phyloP scores from a whole-genome alignment of 1,140 invertebrate species.

The Aphelenchoides fujianensis region DNA sequence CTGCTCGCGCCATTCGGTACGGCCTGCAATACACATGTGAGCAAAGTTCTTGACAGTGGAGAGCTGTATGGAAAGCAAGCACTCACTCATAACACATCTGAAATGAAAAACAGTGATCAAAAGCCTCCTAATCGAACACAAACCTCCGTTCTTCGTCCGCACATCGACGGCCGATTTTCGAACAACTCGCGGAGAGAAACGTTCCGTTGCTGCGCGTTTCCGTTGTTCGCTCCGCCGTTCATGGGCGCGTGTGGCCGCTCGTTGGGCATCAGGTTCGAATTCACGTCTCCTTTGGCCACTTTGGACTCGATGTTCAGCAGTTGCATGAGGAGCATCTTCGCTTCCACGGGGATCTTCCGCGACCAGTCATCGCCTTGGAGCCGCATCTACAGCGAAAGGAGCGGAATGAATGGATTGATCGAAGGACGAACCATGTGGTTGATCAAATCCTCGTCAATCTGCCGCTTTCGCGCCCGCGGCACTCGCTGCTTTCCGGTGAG shows the following conservation, averaged over 20 bases:
- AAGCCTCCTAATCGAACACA: neutral
- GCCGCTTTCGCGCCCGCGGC: conserved; percentile 50
- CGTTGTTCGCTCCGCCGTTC: neutral
- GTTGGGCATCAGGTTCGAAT: neutral
- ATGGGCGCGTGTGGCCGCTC: neutral
- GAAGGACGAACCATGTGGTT: no score
- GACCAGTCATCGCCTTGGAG: conserved; percentile 61
- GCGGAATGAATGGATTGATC: no score
- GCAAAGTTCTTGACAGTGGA: neutral
- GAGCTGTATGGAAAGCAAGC: neutral
- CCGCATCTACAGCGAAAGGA: no score
- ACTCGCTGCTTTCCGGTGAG: conserved; percentile 60
- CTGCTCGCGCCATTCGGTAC: conserved; percentile 58
- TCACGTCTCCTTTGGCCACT: conserved; percentile 45
- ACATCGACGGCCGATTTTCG: conserved; percentile 55
- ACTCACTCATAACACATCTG: conserved; percentile 59
- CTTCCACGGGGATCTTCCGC: conserved; percentile 58
- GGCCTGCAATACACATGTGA: no score
- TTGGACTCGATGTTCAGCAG: conserved; percentile 61
- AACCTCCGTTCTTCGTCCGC: conserved; percentile 48
- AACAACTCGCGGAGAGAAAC: conserved; percentile 58
- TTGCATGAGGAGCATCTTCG: conserved; percentile 59
- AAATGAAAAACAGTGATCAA: neutral
- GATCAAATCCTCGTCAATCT: conserved; percentile 56
- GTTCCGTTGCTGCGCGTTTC: conserved; percentile 20